A percentile compares a stretch with the other conserved stretches of the same genome.
phyloP scores from a whole-genome alignment of 1,140 invertebrate genomes.

The Scylla paramamosain region DNA sequence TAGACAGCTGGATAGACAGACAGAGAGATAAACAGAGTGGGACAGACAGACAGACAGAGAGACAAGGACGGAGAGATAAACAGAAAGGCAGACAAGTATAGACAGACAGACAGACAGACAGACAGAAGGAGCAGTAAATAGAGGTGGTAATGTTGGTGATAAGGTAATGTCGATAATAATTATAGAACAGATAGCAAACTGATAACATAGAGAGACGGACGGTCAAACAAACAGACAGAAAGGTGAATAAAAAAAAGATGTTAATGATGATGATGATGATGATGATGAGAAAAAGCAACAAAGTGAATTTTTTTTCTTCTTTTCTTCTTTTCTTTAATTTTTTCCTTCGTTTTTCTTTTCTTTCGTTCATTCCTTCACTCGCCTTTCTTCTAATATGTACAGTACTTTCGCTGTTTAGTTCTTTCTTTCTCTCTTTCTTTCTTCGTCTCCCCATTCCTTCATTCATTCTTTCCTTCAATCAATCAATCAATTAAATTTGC shows the following conservation, averaged over 20 bases:
- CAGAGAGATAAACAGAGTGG: neutral
- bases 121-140: neutral
- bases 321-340: neutral
- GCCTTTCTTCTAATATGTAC: neutral
- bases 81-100: neutral
- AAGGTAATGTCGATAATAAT: too few relatives aligned
- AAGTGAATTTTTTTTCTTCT: neutral
- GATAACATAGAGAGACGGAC: too few relatives aligned
- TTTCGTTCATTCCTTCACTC: neutral
- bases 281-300: neutral
- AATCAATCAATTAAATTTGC: neutral
- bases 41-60: neutral
- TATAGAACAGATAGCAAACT: neutral
- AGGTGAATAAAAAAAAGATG: too few relatives aligned
- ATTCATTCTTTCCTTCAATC: neutral
- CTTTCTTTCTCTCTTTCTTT: neutral
- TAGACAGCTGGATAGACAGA: too few relatives aligned
- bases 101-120: too few relatives aligned
- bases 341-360: neutral
- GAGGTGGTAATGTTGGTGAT: neutral
- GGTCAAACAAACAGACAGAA: too few relatives aligned
- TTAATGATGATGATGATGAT: too few relatives aligned
- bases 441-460: neutral
- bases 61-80: neutral
- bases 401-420: neutral